Percentiles rank a stretch among this genome's conserved stretches.
phyloP scores from a whole-genome alignment of 2,797 vertebrate genomes.

The Helicolenus hilgendorfi region DNA sequence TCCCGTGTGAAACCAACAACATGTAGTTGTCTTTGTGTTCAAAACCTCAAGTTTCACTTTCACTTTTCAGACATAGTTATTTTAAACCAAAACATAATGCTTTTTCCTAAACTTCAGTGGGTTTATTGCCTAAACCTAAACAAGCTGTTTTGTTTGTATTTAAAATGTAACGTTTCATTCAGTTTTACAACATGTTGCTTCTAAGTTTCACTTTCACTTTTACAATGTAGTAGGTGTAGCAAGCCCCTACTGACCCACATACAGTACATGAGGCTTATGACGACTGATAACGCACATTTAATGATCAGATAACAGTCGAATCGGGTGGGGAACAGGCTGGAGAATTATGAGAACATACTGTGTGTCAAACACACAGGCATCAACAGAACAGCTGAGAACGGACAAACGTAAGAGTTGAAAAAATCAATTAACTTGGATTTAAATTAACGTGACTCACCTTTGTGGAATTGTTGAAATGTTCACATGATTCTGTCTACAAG shows the following conservation, averaged over 20 bases:
- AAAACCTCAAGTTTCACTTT: not conserved
- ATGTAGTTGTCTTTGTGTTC: no score
- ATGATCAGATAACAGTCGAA: not conserved
- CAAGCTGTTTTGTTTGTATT: not conserved
- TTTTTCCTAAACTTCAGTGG: not conserved
- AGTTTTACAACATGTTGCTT: not conserved
- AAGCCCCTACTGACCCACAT: no score
- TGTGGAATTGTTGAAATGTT: conserved; percentile 5
- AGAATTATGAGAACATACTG: conserved; percentile 35
- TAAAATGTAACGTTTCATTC: no score
- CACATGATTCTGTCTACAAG: conserved; percentile 21
- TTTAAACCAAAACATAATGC: not conserved
- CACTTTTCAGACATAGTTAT: not conserved
- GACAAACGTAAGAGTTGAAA: not conserved
- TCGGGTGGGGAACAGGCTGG: not conserved
- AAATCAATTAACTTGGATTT: not conserved
- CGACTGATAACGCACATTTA: not conserved
- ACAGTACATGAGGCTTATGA: not conserved
- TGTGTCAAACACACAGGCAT: conserved; percentile 26
- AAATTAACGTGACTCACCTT: not conserved
- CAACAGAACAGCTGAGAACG: not conserved
- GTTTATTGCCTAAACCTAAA: not conserved
- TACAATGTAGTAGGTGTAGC: no score
- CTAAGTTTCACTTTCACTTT: no score
- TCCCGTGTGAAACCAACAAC: no score